Evolutionary conservation across 2,797 vertebrate species (phyloP), one percentile per base, ranked within the genome.

Genomic region (Hydrophis major): DNA sequence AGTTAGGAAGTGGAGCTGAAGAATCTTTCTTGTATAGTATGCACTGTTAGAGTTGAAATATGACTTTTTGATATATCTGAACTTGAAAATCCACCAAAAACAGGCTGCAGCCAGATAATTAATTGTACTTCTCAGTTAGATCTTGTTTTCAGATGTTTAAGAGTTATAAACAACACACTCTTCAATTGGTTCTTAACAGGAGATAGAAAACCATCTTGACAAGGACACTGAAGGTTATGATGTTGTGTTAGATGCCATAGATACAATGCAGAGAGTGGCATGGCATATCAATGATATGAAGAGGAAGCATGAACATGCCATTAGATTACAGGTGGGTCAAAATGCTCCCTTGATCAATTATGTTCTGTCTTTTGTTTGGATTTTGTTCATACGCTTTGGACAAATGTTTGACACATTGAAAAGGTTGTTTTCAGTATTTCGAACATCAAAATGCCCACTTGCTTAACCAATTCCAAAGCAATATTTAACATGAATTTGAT

Each of bases 261-360:
- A 99, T 95, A 99, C 99, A 6, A 99, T 99, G 99, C 99, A 99
- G 97, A 98, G 99, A 47, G 99, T 99, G 61, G 99, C 99, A 32
- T 99, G 99, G 99, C 99, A 99, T 97, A 99, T 99, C 97, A 99
- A 99, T 74, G 99, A 99, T 97, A 99, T 99, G 99, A 99, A 99
- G 97, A 98, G 99, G 97, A 99, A 99, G 78, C 99, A 99, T 0
- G 99, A 99, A 95, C 99, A 99, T 0, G 98, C 99, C 0, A 98
- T 99, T 47, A 97, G 99, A 93, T 94, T 99, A 90, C 99, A 99
- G 98, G 99, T 99, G 97, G 92, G 94, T 94, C 55, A 2, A 0
- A 60, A 91, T 60, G 28, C 6, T 56, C 86, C 42, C 0, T 32
- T 0, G 0, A 22, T 90, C 16, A 53, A 13, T n/a, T 32, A 4